phyloP scores from a whole-genome alignment of 2,797 vertebrate species.

The Knipowitschia caucasica region DNA sequence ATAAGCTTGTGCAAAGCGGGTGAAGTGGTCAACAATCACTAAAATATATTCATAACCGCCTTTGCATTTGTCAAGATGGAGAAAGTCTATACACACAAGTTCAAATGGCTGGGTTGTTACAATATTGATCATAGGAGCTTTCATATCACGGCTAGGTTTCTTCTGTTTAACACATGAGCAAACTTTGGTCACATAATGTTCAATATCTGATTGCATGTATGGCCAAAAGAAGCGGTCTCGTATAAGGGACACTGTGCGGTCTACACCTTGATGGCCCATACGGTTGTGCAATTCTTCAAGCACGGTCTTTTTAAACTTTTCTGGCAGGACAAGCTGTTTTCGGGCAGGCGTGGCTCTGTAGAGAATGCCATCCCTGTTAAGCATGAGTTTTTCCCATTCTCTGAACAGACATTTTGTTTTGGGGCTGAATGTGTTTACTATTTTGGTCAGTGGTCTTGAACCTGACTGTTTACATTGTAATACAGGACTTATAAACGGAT shows the following conservation, averaged over 20 bases:
- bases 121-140: not conserved
- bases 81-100: conserved; percentile 10
- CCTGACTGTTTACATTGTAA: too few species aligned
- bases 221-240: too few species aligned
- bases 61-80: conserved; percentile 14
- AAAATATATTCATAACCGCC: conserved; percentile 11
- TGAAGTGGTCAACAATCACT: conserved; percentile 10
- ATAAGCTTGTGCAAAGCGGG: conserved; percentile 8
- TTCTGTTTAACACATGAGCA: conserved; percentile 3
- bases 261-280: not conserved
- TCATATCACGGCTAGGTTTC: not conserved
- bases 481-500: not conserved
- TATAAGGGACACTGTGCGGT: not conserved
- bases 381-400: not conserved
- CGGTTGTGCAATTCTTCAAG: not conserved
- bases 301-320: not conserved
- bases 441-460: not conserved
- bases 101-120: conserved; percentile 11
- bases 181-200: conserved; percentile 2
- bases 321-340: not conserved
- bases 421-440: not conserved
- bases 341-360: not conserved
- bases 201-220: too few species aligned
- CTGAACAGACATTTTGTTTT: not conserved
- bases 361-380: not conserved